Evolutionary conservation across 2,113 vertebrate genomes (phyloP), one percentile per base, ranked within the genome.

Genomic region (Pterocles burchelli): DNA sequence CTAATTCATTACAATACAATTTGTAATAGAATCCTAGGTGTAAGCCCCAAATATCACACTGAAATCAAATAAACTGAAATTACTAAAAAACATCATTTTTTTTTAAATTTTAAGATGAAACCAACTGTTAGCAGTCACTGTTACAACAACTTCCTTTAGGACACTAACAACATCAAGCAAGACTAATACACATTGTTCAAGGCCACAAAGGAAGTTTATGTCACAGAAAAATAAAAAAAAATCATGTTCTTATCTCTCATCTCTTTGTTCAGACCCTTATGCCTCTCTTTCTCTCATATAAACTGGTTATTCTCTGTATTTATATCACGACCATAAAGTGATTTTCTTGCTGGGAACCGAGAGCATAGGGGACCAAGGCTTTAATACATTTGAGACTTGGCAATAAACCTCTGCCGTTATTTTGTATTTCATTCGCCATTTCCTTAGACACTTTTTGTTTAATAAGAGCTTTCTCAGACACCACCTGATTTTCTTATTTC

Each of bases 131-230:
- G 34, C 28, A 93, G 49, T 12, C 38, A 77, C 20, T 45, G 72
- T 41, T 52, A 88, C 14, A 89, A 58, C 2, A 70, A 29, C 21
- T 76, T 54, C 70, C 14, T 70, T 90, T 68, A 84, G 34, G 25
- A 51, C n/a, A 87, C 25, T 71, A 66, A 80, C 51, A 78, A 31
- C n/a, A 80, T 33, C 31, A 57, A 59, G 29, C 33, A 81, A 91
- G 38, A 90, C 46, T 83, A 91, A 51, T 29, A 81, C 31, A 78
- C 87, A 83, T 21, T 87, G 38, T 72, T 75, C 48, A 54, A 76
- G 59, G 45, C 81, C 92, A 92, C 25, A 92, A 88, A 80, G 85
- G 31, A 94, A 85, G 76, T 34, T 82, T 75, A 49, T 80, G 52
- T 72, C 86, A 90, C 77, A 78, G 26, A 59, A 62, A 54, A 82